Conservation (phyloP, 2,888 invertebrate species). For the Campopleginae sp. region DNA sequence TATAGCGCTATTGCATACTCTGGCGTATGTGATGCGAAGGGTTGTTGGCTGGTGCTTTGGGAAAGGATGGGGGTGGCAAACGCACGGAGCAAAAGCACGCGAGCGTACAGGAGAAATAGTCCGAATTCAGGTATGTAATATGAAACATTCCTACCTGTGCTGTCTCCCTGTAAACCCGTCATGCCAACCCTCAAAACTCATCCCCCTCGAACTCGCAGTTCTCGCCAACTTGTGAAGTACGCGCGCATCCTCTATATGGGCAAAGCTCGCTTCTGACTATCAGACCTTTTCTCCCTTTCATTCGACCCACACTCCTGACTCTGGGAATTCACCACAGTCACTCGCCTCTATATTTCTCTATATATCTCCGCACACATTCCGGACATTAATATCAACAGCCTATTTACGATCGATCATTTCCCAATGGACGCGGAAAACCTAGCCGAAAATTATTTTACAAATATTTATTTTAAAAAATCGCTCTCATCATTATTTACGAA, state of each 20-base stretch:
- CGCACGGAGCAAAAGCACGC: constrained; percentile 15
- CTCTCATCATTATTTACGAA: neutral
- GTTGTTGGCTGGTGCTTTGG: constrained; percentile 53
- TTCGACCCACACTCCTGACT: constrained; percentile 31
- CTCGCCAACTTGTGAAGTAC: constrained; percentile 67
- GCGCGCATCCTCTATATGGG: constrained; percentile 52
- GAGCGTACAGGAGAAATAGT: constrained; percentile 72
- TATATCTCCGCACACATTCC: constrained; percentile 20
- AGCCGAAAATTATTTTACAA: neutral
- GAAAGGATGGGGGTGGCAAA: constrained; percentile 29
- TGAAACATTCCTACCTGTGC: constrained; percentile 81
- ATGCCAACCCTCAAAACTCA: constrained; percentile 55
- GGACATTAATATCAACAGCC: constrained; percentile 23
- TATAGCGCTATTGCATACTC: constrained; percentile 2
- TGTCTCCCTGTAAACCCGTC: constrained; percentile 69
- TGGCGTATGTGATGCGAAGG: constrained; percentile 42
- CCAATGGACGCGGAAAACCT: neutral
- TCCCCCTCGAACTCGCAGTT: constrained; percentile 52
- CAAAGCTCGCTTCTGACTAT: constrained; percentile 65
- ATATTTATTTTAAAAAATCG: neutral
- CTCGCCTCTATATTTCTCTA: constrained; percentile 26
- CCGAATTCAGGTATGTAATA: constrained; percentile 80
- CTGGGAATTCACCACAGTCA: constrained; percentile 61
- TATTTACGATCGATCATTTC: constrained; percentile 64
- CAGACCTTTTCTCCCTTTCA: constrained; percentile 61